Evolutionary conservation across 2,113 vertebrate genomes (phyloP), one percentile per base, ranked within the genome.

Genomic region (Ifrita kowaldi): DNA sequence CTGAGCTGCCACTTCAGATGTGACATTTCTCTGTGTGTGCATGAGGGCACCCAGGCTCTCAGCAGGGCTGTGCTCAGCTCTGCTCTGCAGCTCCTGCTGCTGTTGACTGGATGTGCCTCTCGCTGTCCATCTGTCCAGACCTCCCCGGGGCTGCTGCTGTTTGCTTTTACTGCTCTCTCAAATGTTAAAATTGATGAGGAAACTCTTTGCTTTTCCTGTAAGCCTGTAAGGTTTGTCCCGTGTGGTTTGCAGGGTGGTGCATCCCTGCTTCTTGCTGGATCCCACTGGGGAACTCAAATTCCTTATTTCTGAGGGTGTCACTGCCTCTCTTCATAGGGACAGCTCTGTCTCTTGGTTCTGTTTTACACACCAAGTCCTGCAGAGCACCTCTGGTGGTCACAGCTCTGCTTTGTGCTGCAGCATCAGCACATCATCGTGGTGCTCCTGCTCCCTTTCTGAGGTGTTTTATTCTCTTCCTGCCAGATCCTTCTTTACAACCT

Each of bases 401-500:
- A 35, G 11, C 11, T 56, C 27, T 24, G 33, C 62, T 24, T 13
- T 2, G 10, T 6, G 32, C 57, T 12, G 69, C 70, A 30, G 35
- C 30, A 44, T 42, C 42, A 7, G 42, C 42, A 42, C 7, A 0
- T 12, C 3, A 4, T 8, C 1, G 2, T 9, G 20, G 19, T 10
- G 16, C 53, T 60, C 10, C 6, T 42, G 49, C 60, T 42, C 6
- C 44, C 0, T 27, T 73, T 17, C 64, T 20, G 37, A 2, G 19
- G 3, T 47, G 74, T n/a, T 93, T 42, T 85, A 8, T 64, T 64
- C 90, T 90, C 90, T 85, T 88, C 59, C 89, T 84, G 33, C 91
- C 98, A 99, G 99, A 98, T 99, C 97, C 98, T 99, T 60, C 97
- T 99, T 75, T 99, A 99, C 97, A 98, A 97, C 93, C 96, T 99